Conservation (phyloP, 2,113 vertebrate genomes). For the Cygnus buccinator region DNA sequence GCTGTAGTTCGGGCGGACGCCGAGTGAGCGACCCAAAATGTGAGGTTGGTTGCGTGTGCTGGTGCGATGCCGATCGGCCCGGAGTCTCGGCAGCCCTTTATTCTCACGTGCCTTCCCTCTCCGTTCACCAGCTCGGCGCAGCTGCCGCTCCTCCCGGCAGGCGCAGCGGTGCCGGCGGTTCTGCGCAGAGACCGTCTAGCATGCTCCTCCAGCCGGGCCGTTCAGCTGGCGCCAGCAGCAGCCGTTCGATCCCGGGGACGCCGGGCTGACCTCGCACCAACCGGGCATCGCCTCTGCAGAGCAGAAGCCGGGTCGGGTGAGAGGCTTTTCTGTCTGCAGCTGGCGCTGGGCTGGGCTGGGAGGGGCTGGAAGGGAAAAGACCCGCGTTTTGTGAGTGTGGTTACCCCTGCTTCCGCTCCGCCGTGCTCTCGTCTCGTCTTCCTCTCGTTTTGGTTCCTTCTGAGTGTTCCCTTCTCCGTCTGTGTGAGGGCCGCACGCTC, state of each 20-base stretch:
- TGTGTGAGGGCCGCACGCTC: background rate
- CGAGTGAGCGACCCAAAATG: background rate
- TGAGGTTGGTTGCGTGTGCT: background rate
- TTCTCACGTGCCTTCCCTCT: background rate
- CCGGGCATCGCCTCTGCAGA: background rate
- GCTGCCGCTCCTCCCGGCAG: background rate
- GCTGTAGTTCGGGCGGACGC: background rate
- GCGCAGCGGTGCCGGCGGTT: background rate
- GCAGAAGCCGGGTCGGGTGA: constrained; percentile 6
- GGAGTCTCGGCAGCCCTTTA: background rate
- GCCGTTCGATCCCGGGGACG: background rate
- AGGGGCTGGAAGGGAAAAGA: background rate
- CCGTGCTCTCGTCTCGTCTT: fast-evolving
- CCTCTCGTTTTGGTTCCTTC: background rate
- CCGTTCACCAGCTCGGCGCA: background rate
- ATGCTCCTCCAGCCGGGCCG: background rate
- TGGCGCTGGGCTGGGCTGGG: background rate
- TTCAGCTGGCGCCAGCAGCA: background rate
- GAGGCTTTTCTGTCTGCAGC: background rate
- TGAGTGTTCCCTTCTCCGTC: background rate
- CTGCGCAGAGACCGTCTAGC: background rate
- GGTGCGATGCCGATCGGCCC: fast-evolving
- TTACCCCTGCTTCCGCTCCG: background rate
- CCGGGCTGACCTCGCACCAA: background rate
- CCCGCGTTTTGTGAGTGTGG: background rate